Evolutionary conservation across 1,140 invertebrate genomes (phyloP).

Genomic region (Linepithema humile): DNA sequence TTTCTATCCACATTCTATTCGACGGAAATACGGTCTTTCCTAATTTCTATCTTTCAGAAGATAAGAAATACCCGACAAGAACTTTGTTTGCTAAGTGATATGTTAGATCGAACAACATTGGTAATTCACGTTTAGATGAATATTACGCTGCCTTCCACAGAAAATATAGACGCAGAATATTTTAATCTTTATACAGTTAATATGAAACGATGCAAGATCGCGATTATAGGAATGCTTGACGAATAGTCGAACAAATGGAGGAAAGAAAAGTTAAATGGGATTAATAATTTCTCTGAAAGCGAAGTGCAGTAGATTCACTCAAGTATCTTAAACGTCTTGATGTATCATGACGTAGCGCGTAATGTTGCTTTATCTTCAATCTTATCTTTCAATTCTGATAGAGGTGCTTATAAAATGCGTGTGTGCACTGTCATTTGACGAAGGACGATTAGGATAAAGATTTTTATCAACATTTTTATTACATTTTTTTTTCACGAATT

Average conservation of each 20-base stretch:
- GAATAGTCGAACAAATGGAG: neutral
- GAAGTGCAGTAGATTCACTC: neutral
- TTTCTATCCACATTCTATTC: neutral
- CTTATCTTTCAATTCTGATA: conserved; percentile 68
- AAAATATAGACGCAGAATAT: neutral
- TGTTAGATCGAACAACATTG: conserved; percentile 30
- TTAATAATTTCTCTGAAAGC: neutral
- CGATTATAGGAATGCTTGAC: neutral
- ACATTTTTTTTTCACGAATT: conserved; percentile 17
- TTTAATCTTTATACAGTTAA: neutral
- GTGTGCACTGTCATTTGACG: conserved; percentile 53
- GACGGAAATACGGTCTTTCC: neutral
- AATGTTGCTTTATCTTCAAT: conserved; percentile 64
- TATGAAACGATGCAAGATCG: neutral
- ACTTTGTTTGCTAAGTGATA: conserved; percentile 57
- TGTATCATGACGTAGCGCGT: neutral
- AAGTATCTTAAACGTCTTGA: conserved; percentile 37
- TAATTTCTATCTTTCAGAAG: neutral
- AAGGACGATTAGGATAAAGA: conserved; percentile 56
- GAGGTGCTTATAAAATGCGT: conserved; percentile 49
- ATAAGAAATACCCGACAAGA: neutral
- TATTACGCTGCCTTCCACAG: neutral
- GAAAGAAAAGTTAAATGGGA: neutral
- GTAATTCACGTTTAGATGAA: conserved; percentile 15
- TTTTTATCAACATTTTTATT: conserved; percentile 40